phyloP scores from a whole-genome alignment of 2,797 vertebrate genomes.

The Epinephelus malabaricus region DNA sequence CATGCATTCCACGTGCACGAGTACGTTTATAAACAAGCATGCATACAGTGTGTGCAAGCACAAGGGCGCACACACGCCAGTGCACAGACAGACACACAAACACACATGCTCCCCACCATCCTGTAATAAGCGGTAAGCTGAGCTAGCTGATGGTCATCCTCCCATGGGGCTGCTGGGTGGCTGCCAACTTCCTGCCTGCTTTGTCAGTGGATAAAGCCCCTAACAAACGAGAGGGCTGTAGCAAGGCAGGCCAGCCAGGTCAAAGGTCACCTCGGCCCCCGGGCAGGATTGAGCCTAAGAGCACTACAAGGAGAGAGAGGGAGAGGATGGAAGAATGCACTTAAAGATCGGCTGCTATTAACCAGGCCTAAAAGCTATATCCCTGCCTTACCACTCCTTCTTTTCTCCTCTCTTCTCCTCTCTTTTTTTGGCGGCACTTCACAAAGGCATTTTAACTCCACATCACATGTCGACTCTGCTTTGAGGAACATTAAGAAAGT shows the following conservation, averaged over 20 bases:
- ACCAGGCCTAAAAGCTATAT: slow-evolving; percentile 73
- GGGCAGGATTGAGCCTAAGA: slow-evolving; percentile 87
- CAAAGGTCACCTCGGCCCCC: slow-evolving; percentile 86
- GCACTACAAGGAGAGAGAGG: slow-evolving; percentile 75
- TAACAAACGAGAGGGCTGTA: slow-evolving; percentile 93
- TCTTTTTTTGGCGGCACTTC: slow-evolving; percentile 44
- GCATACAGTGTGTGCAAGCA: slow-evolving; percentile 24
- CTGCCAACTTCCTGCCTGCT: slow-evolving; percentile 90
- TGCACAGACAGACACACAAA: slow-evolving; percentile 47
- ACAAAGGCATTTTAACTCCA: slow-evolving; percentile 77
- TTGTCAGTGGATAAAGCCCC: slow-evolving; percentile 91
- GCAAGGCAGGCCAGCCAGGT: slow-evolving; percentile 89
- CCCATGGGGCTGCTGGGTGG: slow-evolving; percentile 90
- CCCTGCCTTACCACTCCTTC: slow-evolving; percentile 20
- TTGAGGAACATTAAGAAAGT: slow-evolving; percentile 78
- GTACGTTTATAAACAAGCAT: slow-evolving; percentile 31
- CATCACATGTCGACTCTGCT: slow-evolving; percentile 70
- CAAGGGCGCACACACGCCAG: slow-evolving; percentile 38
- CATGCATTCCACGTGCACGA: slow-evolving; percentile 18
- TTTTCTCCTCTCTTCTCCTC: slow-evolving; percentile 10
- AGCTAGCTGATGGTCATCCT: slow-evolving; percentile 92
- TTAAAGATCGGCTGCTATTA: slow-evolving; percentile 79
- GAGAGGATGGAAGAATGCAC: slow-evolving; percentile 82
- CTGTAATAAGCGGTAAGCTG: slow-evolving; percentile 91
- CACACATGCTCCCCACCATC: slow-evolving; percentile 81